phyloP scores from a whole-genome alignment of 2,113 vertebrate species.

The Lophius piscatorius region DNA sequence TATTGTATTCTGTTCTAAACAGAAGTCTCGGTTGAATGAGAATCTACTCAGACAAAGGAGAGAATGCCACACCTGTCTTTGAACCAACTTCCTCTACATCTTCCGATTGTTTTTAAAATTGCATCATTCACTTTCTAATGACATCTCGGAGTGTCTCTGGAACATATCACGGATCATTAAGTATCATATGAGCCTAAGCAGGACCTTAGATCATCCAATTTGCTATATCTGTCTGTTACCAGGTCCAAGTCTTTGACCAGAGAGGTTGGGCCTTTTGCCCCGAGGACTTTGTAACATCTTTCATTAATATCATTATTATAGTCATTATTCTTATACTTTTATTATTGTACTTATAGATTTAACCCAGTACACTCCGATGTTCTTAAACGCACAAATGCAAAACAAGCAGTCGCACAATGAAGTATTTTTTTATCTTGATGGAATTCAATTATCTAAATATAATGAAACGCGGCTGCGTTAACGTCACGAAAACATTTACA shows the following conservation, averaged over 20 bases:
- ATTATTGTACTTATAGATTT: no score
- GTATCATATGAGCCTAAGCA: neutral
- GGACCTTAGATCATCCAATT: neutral
- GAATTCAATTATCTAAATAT: slow-evolving; percentile 26
- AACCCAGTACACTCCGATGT: no score
- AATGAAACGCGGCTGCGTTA: neutral
- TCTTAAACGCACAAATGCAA: no score
- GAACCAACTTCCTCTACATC: neutral
- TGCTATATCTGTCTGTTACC: neutral
- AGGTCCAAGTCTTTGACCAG: neutral
- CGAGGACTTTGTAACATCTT: no score
- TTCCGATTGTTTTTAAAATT: neutral
- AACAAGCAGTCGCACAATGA: no score
- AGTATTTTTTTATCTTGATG: no score
- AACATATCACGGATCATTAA: neutral
- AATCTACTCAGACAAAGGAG: no score
- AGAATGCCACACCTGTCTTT: neutral
- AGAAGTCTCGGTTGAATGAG: no score
- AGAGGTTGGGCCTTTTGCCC: neutral
- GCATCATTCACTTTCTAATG: neutral
- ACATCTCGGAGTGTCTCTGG: neutral
- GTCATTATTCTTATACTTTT: no score
- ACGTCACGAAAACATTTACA: slow-evolving; percentile 18
- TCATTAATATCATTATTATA: no score
- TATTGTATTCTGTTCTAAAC: no score